phyloP scores from a whole-genome alignment of 2,113 vertebrate species.

The Cynopterus brachyotis region DNA sequence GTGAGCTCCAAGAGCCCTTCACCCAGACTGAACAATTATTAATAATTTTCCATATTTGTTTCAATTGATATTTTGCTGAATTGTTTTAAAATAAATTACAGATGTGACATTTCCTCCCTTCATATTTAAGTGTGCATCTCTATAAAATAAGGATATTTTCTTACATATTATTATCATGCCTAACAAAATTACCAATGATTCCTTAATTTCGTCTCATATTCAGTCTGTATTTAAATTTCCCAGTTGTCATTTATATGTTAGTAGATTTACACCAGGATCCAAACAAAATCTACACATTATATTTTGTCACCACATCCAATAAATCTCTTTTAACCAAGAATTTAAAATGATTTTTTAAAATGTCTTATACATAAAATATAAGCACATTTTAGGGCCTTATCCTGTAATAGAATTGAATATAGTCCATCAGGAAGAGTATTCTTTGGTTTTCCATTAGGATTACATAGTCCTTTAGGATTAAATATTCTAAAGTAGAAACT shows the following conservation, averaged over 20 bases:
- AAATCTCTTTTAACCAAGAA: not conserved
- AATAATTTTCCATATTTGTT: not conserved
- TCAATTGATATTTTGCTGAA: not conserved
- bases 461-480: not conserved
- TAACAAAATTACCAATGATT: constrained; percentile 8
- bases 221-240: not conserved
- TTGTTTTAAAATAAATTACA: constrained; percentile 24
- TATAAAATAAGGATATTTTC: constrained; percentile 8
- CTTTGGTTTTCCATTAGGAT: constrained; percentile 10
- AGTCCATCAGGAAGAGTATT: not conserved
- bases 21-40: not conserved
- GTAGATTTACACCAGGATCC: not conserved
- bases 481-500: constrained; percentile 14
- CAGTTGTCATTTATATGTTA: constrained; percentile 18
- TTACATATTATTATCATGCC: not conserved
- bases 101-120: not conserved
- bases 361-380: not conserved
- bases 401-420: not conserved
- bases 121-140: not conserved
- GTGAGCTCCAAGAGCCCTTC: not conserved
- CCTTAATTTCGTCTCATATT: not conserved
- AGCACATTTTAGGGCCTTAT: not conserved
- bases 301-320: not conserved
- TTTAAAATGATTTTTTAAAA: not conserved
- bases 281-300: not conserved